Evolutionary conservation across 2,113 vertebrate genomes (phyloP).

Genomic region (Eclectus roratus): DNA sequence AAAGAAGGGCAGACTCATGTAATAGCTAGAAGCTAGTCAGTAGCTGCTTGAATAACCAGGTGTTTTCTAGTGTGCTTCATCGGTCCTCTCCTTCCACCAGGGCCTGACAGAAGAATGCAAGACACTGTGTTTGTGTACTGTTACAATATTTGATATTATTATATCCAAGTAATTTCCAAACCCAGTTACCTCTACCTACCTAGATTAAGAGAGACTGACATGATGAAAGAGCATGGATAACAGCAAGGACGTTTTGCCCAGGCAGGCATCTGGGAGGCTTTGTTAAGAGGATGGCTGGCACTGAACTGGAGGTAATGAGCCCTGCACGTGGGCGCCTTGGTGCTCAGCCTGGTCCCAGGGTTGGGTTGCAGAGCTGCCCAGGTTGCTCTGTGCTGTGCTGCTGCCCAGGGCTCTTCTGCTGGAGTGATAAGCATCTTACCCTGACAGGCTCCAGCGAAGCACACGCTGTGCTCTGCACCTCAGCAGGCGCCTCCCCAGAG

Average conservation of each 20-base stretch:
- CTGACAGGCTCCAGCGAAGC: not conserved
- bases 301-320: not conserved
- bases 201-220: not conserved
- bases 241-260: rapidly evolving
- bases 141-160: rapidly evolving
- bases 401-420: not conserved
- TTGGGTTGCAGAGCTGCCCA: not conserved
- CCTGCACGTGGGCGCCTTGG: rapidly evolving
- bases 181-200: not conserved
- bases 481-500: not conserved
- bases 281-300: not conserved
- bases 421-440: too few species aligned
- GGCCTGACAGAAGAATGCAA: not conserved
- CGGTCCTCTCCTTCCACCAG: not conserved
- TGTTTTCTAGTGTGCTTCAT: not conserved
- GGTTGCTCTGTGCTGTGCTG: too few species aligned
- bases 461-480: not conserved
- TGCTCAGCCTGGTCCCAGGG: not conserved
- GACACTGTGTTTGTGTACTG: rapidly evolving
- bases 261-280: not conserved
- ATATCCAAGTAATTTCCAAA: not conserved
- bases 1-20: not conserved
- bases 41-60: not conserved
- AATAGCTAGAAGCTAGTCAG: not conserved
- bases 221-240: not conserved